Evolutionary conservation across 2,888 invertebrate genomes (phyloP).

Genomic region (Synergus itoensis): DNA sequence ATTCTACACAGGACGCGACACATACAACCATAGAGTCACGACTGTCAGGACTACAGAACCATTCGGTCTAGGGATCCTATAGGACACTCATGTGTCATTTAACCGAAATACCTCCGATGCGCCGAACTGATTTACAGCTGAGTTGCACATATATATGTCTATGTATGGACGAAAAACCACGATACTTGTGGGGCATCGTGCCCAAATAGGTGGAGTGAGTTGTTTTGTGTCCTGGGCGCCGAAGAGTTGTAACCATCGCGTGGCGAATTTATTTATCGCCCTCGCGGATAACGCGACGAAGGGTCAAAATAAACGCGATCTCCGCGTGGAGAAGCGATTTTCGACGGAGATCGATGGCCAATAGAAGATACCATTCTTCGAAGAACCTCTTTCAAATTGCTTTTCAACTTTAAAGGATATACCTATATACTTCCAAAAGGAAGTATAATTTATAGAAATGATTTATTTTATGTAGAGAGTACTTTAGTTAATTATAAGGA

Average conservation of each 20-base stretch:
- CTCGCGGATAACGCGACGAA: constrained; percentile 54
- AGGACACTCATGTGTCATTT: constrained; percentile 73
- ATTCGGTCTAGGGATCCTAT: constrained; percentile 42
- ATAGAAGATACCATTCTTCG: neutral
- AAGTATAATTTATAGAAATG: neutral
- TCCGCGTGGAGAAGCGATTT: neutral
- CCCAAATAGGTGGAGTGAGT: constrained; percentile 51
- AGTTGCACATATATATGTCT: constrained; percentile 48
- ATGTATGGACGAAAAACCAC: constrained; percentile 52
- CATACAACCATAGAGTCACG: constrained; percentile 12
- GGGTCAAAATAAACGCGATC: constrained; percentile 53
- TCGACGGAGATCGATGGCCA: neutral
- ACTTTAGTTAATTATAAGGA: neutral
- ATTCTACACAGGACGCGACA: constrained; percentile 61
- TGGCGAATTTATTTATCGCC: constrained; percentile 73
- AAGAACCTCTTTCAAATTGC: constrained; percentile 11
- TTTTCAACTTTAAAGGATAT: neutral
- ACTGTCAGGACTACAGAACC: neutral
- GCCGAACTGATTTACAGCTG: constrained; percentile 74
- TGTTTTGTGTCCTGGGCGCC: constrained; percentile 52
- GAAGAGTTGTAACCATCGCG: constrained; percentile 71
- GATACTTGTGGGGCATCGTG: constrained; percentile 52
- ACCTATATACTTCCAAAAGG: neutral
- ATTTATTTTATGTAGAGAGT: neutral
- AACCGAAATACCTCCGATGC: constrained; percentile 75